phyloP scores from a whole-genome alignment of 2,113 vertebrate genomes.

The Macquaria ambigua region DNA sequence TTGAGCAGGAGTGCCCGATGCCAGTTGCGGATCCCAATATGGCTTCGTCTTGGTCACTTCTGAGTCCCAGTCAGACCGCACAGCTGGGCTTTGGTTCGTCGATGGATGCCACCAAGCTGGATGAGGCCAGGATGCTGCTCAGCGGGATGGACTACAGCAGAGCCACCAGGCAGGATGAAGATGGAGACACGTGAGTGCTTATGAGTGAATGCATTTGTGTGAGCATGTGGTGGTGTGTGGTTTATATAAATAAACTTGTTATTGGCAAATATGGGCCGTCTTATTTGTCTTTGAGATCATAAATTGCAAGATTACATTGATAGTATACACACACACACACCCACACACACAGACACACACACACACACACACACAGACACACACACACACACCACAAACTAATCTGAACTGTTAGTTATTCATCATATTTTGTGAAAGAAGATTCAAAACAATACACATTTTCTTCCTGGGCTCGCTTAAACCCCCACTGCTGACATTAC shows the following conservation, averaged over 20 bases:
- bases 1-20: constrained; percentile 56
- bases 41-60: constrained; percentile 65
- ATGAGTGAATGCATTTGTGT: background rate
- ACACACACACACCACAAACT: background rate
- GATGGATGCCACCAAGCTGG: constrained; percentile 80
- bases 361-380: background rate
- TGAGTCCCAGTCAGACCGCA: constrained; percentile 44
- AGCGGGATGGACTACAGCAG: constrained; percentile 84
- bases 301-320: background rate
- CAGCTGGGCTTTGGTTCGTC: constrained; percentile 63
- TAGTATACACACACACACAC: background rate
- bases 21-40: constrained; percentile 32
- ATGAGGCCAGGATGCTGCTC: constrained; percentile 85
- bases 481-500: background rate
- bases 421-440: background rate
- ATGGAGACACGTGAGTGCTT: constrained; percentile 88
- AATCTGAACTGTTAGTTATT: background rate
- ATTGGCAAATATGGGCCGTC: background rate
- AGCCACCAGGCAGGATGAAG: constrained; percentile 89
- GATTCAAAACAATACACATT: background rate
- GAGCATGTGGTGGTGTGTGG: background rate
- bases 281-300: background rate
- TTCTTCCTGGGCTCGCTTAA: background rate
- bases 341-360: too few species aligned
- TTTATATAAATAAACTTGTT: background rate